Evolutionary conservation across 64 coral and sea anemone genomes (phyloP), one percentile per base, ranked within the genome.

Genomic region (Pocillopora damicornis): DNA sequence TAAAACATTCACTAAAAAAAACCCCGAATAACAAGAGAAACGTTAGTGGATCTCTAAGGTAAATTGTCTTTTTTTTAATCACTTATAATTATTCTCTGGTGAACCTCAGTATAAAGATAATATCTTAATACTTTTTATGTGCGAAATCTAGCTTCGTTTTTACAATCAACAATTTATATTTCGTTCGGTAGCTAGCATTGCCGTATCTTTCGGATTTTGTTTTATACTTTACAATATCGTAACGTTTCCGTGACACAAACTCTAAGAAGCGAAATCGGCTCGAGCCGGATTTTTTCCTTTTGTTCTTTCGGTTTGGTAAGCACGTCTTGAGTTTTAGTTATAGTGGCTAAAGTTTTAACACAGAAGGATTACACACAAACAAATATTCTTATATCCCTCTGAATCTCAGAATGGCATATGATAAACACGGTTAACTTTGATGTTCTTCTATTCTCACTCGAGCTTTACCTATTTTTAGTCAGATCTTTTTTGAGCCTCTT

Each of bases 401-500:
- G 22, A 23, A 71, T 71, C 22, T 63, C 79, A 60, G 14, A 4
- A 15, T 79, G 15, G 25, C 42, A 51, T 5, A 9, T 62, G 36
- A 4, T 25, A 14, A 63, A 17, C 79, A 25, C 34, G 14, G 9
- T 17, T 15, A 13, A 6, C 51, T 81, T 81, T 81, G 15, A 62
- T 81, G 59, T 63, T 51, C 1, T 15, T 15, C 30, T 81, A 62
- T 81, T 15, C 30, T 17, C 9, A 81, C 13, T 23, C 4, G 59
- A 15, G 5, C 25, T 34, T 17, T 15, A 56, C 5, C 58, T 85
- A 85, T 85, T 85, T 72, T 85, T 72, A 73, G 64, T 85, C n/a
- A 42, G 22, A 58, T 69, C 58, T 69, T 69, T 83, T 85, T 25
- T 72, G 65, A 85, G 64, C 63, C 23, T 57, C 37, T 22, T 85